Evolutionary conservation across 2,113 vertebrate genomes (phyloP).

Genomic region (Melozone crissalis): DNA sequence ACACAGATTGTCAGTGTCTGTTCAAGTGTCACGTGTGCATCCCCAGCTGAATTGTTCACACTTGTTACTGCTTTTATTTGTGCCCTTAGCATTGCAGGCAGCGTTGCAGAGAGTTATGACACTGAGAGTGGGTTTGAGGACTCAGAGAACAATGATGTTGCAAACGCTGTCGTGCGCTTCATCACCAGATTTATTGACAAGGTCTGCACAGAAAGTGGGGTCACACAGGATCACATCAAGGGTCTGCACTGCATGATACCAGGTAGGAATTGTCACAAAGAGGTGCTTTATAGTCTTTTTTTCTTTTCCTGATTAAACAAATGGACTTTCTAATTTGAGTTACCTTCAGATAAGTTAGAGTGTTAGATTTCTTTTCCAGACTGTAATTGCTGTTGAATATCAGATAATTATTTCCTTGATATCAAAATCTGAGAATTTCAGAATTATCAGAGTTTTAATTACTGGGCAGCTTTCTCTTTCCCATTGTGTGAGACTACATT

Average conservation of each 20-base stretch:
- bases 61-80: background rate
- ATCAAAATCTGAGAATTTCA: slow-evolving; percentile 3
- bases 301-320: background rate
- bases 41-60: background rate
- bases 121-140: slow-evolving; percentile 98
- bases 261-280: slow-evolving; percentile 75
- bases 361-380: background rate
- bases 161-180: slow-evolving; percentile 92
- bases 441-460: background rate
- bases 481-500: slow-evolving; percentile 11
- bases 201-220: slow-evolving; percentile 96
- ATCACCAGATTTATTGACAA: slow-evolving; percentile 97
- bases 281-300: background rate
- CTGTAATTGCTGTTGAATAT: background rate
- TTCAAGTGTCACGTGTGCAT: background rate
- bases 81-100: slow-evolving; percentile 89
- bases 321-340: background rate
- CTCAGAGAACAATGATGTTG: slow-evolving; percentile 91
- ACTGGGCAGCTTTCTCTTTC: background rate
- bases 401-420: background rate
- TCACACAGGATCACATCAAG: slow-evolving; percentile 97
- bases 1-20: background rate
- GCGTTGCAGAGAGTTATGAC: slow-evolving; percentile 96
- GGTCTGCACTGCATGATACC: slow-evolving; percentile 98
- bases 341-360: background rate